Conservation (phyloP, 2,113 vertebrate species). For the Pangasianodon hypophthalmus region DNA sequence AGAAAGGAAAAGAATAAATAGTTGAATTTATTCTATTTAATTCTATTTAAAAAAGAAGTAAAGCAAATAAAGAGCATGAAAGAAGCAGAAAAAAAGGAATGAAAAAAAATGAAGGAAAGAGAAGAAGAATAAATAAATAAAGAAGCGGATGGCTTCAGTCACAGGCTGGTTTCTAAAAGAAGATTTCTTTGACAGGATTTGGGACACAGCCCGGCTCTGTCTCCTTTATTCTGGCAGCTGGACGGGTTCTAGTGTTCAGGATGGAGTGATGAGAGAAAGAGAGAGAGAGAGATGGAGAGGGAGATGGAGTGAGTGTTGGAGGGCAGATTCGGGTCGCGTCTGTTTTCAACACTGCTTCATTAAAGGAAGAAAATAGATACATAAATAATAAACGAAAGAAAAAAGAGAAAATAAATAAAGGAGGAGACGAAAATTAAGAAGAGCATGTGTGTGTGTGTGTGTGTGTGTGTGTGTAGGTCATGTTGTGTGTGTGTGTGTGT, state of each 20-base stretch:
- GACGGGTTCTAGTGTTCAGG: background rate
- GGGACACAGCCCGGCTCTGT: background rate
- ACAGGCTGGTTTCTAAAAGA: background rate
- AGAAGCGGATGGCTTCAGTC: background rate
- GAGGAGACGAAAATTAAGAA: slow-evolving; percentile 28
- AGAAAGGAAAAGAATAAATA: background rate
- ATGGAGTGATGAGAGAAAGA: background rate
- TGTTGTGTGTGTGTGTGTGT: background rate
- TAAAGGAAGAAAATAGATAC: slow-evolving; percentile 30
- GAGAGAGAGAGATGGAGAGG: background rate
- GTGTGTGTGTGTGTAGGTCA: background rate
- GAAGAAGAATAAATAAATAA: background rate
- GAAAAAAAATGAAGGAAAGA: background rate
- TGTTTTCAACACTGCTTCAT: slow-evolving; percentile 49
- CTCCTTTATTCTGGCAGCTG: background rate
- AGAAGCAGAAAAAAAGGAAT: background rate
- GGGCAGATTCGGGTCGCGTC: slow-evolving; percentile 66
- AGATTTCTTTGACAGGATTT: background rate
- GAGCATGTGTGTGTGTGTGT: background rate
- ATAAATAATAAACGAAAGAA: slow-evolving; percentile 23
- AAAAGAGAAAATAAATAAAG: slow-evolving; percentile 23
- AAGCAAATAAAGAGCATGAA: background rate
- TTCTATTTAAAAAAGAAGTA: background rate
- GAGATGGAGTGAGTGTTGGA: background rate
- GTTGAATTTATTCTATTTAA: too few species aligned